A percentile compares a stretch with the other conserved stretches of the same genome.
These are phyloP conservation scores for Diachrysia chrysitis DNA, from an alignment of 2,888 invertebrate species.

Conservation along the genomic window DNA sequence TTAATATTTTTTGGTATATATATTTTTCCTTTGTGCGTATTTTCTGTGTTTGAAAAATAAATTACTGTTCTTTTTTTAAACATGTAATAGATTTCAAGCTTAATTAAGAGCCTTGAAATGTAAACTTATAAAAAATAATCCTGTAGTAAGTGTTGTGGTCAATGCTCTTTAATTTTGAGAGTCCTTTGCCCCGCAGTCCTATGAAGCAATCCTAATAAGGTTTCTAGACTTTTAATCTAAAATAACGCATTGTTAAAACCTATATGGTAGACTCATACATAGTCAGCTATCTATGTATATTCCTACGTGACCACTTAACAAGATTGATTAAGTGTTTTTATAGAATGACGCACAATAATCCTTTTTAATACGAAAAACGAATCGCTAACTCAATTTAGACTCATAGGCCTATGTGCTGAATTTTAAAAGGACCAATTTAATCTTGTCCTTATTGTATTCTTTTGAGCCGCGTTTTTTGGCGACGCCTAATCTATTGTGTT, in stretches of 20 bases:
- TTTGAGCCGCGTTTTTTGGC: background rate
- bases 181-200: background rate
- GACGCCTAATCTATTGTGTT: constrained; percentile 10
- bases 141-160: background rate
- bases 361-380: background rate
- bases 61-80: too few relatives aligned
- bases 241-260: constrained; percentile 48
- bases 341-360: constrained; percentile 33
- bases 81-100: too few relatives aligned
- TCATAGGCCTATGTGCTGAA: background rate
- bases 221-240: background rate
- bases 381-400: background rate
- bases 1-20: too few relatives aligned
- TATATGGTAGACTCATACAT: constrained; percentile 40
- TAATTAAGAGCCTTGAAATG: too few relatives aligned
- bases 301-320: constrained; percentile 14
- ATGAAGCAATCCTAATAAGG: background rate
- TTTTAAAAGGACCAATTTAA: constrained; percentile 3
- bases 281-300: constrained; percentile 36
- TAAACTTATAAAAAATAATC: too few relatives aligned
- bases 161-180: background rate
- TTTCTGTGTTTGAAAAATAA: too few relatives aligned
- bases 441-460: background rate
- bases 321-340: constrained; percentile 40
- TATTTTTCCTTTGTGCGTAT: too few relatives aligned